Percentiles rank a stretch among this genome's conserved stretches.
Conservation (phyloP, 2,113 vertebrate species). For the Pogona vitticeps region DNA sequence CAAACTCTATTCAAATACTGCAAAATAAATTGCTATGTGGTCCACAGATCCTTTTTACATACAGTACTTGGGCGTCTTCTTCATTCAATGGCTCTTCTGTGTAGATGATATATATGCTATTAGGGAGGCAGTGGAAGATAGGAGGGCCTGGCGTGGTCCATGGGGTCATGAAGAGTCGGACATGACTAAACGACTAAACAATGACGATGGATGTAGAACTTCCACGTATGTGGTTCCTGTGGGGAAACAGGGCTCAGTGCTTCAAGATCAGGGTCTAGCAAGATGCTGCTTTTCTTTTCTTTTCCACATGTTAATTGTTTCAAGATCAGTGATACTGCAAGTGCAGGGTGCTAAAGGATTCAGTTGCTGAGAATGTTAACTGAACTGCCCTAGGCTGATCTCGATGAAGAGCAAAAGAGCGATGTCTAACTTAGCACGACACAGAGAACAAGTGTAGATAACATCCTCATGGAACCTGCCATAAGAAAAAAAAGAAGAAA, state of each 20-base stretch:
- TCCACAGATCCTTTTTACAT: background rate
- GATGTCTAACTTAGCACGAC: background rate
- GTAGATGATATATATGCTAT: background rate
- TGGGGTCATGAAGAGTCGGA: too few species aligned
- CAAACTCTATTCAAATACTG: background rate
- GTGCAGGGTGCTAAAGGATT: background rate
- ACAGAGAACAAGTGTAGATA: background rate
- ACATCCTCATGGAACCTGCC: background rate
- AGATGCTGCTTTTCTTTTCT: too few species aligned
- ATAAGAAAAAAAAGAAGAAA: background rate
- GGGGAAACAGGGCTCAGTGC: background rate
- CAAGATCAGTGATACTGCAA: background rate
- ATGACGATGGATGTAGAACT: background rate
- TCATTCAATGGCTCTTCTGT: background rate
- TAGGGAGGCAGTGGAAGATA: too few species aligned
- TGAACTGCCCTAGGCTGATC: too few species aligned
- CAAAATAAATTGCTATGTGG: background rate
- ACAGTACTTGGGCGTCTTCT: background rate
- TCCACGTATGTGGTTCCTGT: background rate
- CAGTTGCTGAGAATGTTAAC: background rate
- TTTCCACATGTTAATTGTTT: background rate
- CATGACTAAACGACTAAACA: too few species aligned
- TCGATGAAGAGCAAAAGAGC: background rate
- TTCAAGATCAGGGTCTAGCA: background rate
- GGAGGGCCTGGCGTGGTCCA: too few species aligned